phyloP scores from a whole-genome alignment of 2,888 invertebrate genomes.

The Caenorhabditis virilis region DNA sequence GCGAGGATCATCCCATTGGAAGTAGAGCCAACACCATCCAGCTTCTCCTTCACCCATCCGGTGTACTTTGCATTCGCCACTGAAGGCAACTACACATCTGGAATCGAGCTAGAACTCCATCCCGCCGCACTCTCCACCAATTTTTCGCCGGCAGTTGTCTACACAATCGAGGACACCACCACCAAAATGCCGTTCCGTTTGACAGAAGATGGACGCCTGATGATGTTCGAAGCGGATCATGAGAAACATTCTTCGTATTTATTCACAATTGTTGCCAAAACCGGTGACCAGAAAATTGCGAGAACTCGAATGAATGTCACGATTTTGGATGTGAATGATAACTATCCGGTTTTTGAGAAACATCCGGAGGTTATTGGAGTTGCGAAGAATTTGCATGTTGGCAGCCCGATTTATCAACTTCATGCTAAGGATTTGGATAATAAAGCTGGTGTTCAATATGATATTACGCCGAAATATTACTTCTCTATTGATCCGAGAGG shows the following conservation, averaged over 20 bases:
- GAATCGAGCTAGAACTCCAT: conserved; percentile 51
- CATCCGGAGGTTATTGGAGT: conserved; percentile 44
- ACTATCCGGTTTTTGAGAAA: conserved; percentile 54
- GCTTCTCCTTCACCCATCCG: conserved; percentile 24
- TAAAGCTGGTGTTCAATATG: conserved; percentile 43
- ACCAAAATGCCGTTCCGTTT: conserved; percentile 29
- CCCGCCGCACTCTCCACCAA: conserved; percentile 42
- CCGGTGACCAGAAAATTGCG: conserved; percentile 9
- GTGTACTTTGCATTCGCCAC: conserved; percentile 44
- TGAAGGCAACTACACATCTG: conserved; percentile 58
- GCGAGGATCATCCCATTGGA: too few species aligned
- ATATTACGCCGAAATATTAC: conserved; percentile 27
- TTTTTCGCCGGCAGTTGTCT: conserved; percentile 7
- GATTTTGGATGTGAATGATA: conserved; percentile 65
- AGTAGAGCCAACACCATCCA: too few species aligned
- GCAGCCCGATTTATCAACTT: conserved; percentile 31
- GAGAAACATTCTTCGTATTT: conserved; percentile 47
- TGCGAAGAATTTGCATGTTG: conserved; percentile 10
- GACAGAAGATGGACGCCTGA: conserved; percentile 50
- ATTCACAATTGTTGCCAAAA: conserved; percentile 48
- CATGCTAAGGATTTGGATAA: conserved; percentile 53
- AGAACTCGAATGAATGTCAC: conserved; percentile 52
- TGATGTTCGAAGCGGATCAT: conserved; percentile 59
- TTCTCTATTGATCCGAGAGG: conserved; percentile 42
- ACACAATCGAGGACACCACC: conserved; percentile 33